Conservation (phyloP, 1,140 invertebrate genomes). For the Augochlora pura region DNA sequence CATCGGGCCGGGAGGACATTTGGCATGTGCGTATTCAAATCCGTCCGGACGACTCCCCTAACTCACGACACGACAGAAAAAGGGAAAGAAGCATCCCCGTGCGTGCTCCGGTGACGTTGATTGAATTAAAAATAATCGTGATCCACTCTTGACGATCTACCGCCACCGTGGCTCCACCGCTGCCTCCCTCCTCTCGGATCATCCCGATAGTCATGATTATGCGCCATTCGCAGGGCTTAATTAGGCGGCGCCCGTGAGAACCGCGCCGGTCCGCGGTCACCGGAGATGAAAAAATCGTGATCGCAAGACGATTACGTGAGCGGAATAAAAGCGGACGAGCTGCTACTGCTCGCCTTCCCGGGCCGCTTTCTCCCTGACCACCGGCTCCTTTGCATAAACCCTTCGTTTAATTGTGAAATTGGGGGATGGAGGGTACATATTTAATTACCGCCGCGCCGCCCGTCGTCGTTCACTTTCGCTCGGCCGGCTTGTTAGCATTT, state of each 20-base stretch:
- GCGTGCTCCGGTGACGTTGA: slow-evolving; percentile 52
- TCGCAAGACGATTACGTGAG: slow-evolving; percentile 46
- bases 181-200: slow-evolving; percentile 10
- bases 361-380: no score
- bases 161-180: background rate
- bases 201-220: slow-evolving; percentile 52
- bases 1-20: slow-evolving; percentile 57
- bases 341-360: background rate
- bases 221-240: slow-evolving; percentile 45
- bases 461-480: slow-evolving; percentile 19
- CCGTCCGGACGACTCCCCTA: slow-evolving; percentile 50
- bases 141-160: slow-evolving; percentile 33
- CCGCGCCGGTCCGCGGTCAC: background rate
- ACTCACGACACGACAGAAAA: slow-evolving; percentile 47
- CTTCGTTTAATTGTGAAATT: slow-evolving; percentile 46
- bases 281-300: slow-evolving; percentile 49
- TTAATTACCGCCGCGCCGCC: slow-evolving; percentile 31
- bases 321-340: slow-evolving; percentile 22
- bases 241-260: slow-evolving; percentile 55
- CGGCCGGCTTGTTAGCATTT: background rate
- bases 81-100: slow-evolving; percentile 40
- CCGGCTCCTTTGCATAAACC: slow-evolving; percentile 39
- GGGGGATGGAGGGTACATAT: slow-evolving; percentile 12
- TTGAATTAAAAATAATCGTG: slow-evolving; percentile 64
- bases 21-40: slow-evolving; percentile 74